Evolutionary conservation across 2,113 vertebrate species (phyloP).

Genomic region (Grammomys surdaster): DNA sequence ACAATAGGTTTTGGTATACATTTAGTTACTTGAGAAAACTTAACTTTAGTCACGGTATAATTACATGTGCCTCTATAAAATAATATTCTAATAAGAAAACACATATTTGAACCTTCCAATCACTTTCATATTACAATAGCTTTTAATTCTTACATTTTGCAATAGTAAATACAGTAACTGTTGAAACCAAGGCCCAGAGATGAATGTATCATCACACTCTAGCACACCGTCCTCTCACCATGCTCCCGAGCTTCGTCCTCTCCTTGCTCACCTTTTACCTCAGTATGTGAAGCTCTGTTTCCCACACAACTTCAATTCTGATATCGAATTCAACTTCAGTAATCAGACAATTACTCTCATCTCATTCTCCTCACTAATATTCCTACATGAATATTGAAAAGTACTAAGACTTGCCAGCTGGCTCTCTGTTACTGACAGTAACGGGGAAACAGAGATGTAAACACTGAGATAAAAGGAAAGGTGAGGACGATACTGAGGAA

Average conservation of each 20-base stretch:
- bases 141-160: constrained; percentile 47
- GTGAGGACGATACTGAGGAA: not conserved
- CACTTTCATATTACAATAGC: constrained; percentile 17
- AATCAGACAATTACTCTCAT: constrained; percentile 22
- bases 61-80: constrained; percentile 1
- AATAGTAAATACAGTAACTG: not conserved
- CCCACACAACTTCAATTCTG: constrained; percentile 38
- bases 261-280: constrained; percentile 54
- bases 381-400: constrained; percentile 37
- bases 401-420: constrained; percentile 27
- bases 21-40: constrained; percentile 39
- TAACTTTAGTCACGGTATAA: constrained; percentile 48
- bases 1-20: constrained; percentile 40
- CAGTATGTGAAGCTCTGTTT: constrained; percentile 53
- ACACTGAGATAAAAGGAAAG: constrained; percentile 63
- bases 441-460: constrained; percentile 56
- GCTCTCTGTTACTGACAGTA: constrained; percentile 31
- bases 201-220: not conserved
- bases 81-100: constrained; percentile 46
- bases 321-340: constrained; percentile 43
- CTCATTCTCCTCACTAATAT: not conserved
- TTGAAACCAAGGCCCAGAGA: not conserved
- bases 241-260: not conserved
- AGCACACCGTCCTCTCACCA: not conserved
- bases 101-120: constrained; percentile 4